Evolutionary conservation across 23 tunicate genomes (phyloP).

Genomic region (Oikopleura albicans): DNA sequence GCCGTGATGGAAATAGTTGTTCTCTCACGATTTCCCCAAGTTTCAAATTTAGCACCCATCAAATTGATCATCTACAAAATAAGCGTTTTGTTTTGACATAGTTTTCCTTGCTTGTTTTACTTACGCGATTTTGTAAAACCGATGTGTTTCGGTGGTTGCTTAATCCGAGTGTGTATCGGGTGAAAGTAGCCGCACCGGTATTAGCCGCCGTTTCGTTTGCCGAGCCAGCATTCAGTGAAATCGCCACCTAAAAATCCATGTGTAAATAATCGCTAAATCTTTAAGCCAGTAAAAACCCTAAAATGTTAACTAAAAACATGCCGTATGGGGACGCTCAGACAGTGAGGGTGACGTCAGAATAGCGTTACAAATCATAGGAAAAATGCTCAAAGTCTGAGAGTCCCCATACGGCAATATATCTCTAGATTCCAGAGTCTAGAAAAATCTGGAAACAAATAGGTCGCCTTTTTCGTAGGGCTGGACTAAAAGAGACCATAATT

Average conservation of each 20-base stretch:
- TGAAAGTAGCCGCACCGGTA: constrained; percentile 3
- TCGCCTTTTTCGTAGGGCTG: too few species aligned
- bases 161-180: constrained; percentile 12
- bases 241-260: not conserved
- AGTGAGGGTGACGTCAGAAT: too few species aligned
- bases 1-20: not conserved
- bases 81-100: not conserved
- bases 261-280: not conserved
- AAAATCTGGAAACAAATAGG: too few species aligned
- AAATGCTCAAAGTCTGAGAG: too few species aligned
- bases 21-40: not conserved
- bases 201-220: not conserved
- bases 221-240: not conserved
- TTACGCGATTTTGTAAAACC: not conserved
- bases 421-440: too few species aligned
- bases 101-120: not conserved
- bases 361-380: too few species aligned
- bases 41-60: not conserved
- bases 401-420: too few species aligned
- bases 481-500: too few species aligned
- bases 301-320: too few species aligned
- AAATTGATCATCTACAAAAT: constrained; percentile 5
- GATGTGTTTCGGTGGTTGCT: not conserved
- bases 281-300: too few species aligned
- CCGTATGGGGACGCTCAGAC: too few species aligned